Evolutionary conservation across 2,888 invertebrate species (phyloP).

Genomic region (Geotrupes spiniger): DNA sequence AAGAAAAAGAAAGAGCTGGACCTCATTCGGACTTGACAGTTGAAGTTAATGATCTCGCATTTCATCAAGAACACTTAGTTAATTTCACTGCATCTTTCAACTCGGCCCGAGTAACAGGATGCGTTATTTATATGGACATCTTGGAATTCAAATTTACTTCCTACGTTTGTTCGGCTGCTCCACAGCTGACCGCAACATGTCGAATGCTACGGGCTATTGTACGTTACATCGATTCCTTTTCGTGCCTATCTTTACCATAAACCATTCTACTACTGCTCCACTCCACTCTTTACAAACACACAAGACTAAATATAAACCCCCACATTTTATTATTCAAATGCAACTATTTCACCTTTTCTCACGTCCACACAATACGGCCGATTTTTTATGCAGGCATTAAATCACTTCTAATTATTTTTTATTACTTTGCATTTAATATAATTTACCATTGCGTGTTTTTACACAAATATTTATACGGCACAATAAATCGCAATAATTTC

Average conservation of each 20-base stretch:
- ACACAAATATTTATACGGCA: too few species aligned
- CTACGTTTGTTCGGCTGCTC: slow-evolving; percentile 20
- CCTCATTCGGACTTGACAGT: slow-evolving; percentile 31
- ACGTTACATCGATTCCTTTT: slow-evolving; percentile 4
- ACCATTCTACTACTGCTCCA: too few species aligned
- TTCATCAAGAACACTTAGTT: slow-evolving; percentile 31
- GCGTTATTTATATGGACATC: slow-evolving; percentile 27
- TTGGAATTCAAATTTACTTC: slow-evolving; percentile 27
- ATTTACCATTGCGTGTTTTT: too few species aligned
- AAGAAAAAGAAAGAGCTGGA: slow-evolving; percentile 26
- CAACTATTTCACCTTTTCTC: too few species aligned
- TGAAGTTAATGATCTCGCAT: slow-evolving; percentile 31
- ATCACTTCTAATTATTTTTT: too few species aligned
- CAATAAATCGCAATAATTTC: too few species aligned
- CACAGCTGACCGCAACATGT: slow-evolving; percentile 3
- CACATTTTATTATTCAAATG: too few species aligned
- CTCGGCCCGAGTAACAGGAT: slow-evolving; percentile 22
- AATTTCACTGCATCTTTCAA: slow-evolving; percentile 27
- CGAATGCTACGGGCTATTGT: slow-evolving; percentile 4
- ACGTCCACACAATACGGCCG: too few species aligned
- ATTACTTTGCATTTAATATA: too few species aligned
- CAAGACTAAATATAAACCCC: too few species aligned
- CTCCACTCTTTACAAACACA: too few species aligned
- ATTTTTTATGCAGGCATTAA: too few species aligned
- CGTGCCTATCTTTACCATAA: slow-evolving; percentile 5